Conservation (phyloP, 2,888 invertebrate genomes). For the Tiliacea citrago region DNA sequence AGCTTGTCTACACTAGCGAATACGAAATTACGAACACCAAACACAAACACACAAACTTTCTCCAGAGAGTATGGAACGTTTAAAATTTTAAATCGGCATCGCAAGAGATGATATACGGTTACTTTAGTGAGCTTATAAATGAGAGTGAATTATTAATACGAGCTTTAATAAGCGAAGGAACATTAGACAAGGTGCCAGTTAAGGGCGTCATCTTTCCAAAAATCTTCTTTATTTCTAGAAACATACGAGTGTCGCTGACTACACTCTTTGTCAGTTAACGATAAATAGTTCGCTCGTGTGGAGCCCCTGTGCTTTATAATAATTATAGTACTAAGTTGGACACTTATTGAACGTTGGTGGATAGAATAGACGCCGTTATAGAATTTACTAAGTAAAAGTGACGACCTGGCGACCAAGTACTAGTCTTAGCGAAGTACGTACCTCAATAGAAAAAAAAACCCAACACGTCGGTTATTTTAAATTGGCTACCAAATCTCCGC, state of each 20-base stretch:
- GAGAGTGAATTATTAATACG: not conserved
- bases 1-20: not conserved
- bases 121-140: not conserved
- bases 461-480: not conserved
- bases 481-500: too few species aligned
- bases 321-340: too few species aligned
- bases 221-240: not conserved
- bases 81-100: not conserved
- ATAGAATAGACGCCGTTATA: conserved; percentile 8
- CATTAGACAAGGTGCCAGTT: not conserved
- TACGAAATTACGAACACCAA: not conserved
- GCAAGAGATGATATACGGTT: not conserved
- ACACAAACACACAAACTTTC: not conserved
- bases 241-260: not conserved
- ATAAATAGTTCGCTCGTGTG: not conserved
- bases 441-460: not conserved
- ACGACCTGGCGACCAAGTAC: not conserved
- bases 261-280: not conserved
- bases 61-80: not conserved
- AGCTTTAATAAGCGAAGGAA: not conserved
- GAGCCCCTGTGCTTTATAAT: conserved; percentile 5
- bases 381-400: conserved; percentile 8
- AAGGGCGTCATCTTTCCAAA: not conserved
- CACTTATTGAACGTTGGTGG: conserved; percentile 6
- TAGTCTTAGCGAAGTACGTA: not conserved